phyloP scores from a whole-genome alignment of 1,140 invertebrate genomes.

The Thalassaphorura encarpata region DNA sequence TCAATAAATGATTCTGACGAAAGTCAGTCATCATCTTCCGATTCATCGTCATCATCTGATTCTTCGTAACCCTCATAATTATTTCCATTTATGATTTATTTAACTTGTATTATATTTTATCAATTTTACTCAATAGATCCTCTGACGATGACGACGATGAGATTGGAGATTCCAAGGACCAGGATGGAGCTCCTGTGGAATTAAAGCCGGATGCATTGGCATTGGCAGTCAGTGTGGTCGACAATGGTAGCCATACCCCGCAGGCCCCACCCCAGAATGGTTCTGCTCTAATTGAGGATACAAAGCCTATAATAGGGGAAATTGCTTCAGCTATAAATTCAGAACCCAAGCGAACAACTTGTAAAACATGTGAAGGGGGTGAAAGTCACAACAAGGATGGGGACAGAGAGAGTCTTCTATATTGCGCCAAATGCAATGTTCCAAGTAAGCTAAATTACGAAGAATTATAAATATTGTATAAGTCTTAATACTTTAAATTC shows the following conservation, averaged over 20 bases:
- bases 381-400: conserved; percentile 37
- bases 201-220: neutral
- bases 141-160: conserved; percentile 23
- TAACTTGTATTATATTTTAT: neutral
- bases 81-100: too few species aligned
- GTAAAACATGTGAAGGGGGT: conserved; percentile 41
- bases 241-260: conserved; percentile 11
- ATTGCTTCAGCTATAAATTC: too few species aligned
- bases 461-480: neutral
- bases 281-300: neutral
- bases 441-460: conserved; percentile 20
- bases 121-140: neutral
- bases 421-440: conserved; percentile 61
- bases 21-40: conserved; percentile 38
- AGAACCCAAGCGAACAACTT: too few species aligned
- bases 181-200: neutral
- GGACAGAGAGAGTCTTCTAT: conserved; percentile 46
- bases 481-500: conserved; percentile 7
- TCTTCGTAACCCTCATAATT: too few species aligned
- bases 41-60: conserved; percentile 48
- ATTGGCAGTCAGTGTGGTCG: neutral
- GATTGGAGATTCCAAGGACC: conserved; percentile 7
- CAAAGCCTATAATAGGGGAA: too few species aligned
- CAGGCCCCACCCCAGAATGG: too few species aligned
- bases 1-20: conserved; percentile 36